phyloP scores from a whole-genome alignment of 2,888 invertebrate genomes.

The Micoletzkya japonica region DNA sequence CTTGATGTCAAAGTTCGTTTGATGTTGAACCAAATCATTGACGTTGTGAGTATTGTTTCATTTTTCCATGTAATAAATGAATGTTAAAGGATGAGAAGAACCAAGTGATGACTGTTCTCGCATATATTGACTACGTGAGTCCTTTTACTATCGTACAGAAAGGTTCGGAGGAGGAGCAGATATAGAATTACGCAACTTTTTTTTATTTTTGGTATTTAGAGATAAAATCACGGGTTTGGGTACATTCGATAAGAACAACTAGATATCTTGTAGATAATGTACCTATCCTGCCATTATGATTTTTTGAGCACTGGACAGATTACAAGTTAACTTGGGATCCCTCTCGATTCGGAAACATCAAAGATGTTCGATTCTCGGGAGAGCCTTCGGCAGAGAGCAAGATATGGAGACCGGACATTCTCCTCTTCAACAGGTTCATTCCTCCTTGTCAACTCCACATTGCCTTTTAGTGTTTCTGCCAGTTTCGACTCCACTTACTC shows the following conservation, averaged over 20 bases:
- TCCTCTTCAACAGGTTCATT: slow-evolving; percentile 45
- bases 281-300: neutral
- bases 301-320: slow-evolving; percentile 45
- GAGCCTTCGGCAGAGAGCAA: slow-evolving; percentile 42
- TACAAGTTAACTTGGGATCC: slow-evolving; percentile 51
- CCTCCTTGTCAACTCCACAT: neutral
- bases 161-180: too few species aligned
- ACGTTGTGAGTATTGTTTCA: slow-evolving; percentile 33
- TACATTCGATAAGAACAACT: too few species aligned
- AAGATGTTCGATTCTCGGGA: slow-evolving; percentile 30
- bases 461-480: slow-evolving; percentile 40
- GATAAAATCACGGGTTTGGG: too few species aligned
- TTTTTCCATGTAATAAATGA: neutral
- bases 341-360: slow-evolving; percentile 40
- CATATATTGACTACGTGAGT: slow-evolving; percentile 48
- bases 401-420: slow-evolving; percentile 47
- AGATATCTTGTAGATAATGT: too few species aligned
- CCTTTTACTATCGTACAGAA: neutral
- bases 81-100: slow-evolving; percentile 45
- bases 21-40: slow-evolving; percentile 46
- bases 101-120: slow-evolving; percentile 49
- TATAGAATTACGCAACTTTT: too few species aligned
- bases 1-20: slow-evolving; percentile 49
- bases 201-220: too few species aligned
- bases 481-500: slow-evolving; percentile 50